A percentile compares a stretch with the other conserved stretches of the same genome.
Evolutionary conservation across 2,888 invertebrate genomes (phyloP).

Genomic region (Tineola bisselliella): DNA sequence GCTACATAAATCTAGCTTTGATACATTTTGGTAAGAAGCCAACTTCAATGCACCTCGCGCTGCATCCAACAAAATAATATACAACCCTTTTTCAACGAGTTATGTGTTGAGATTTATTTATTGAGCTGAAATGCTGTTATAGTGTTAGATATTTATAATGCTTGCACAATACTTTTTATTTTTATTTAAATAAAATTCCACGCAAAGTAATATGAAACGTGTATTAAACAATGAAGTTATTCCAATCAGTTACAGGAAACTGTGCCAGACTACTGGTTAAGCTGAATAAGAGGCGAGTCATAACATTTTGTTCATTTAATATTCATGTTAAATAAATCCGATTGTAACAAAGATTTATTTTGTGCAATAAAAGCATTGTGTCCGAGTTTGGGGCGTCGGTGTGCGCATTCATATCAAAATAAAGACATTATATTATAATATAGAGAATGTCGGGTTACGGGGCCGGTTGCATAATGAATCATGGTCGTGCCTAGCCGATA

Average conservation of each 20-base stretch:
- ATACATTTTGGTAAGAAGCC: slow-evolving; percentile 65
- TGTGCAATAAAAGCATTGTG: slow-evolving; percentile 22
- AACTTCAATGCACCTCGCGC: slow-evolving; percentile 35
- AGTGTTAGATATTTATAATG: background rate
- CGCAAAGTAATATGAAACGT: background rate
- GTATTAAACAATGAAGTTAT: slow-evolving; percentile 15
- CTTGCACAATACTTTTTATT: background rate
- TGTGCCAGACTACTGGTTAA: slow-evolving; percentile 23
- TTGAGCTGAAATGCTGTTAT: background rate
- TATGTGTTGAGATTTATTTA: slow-evolving; percentile 13
- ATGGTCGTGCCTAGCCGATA: slow-evolving; percentile 18
- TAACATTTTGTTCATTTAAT: slow-evolving; percentile 31
- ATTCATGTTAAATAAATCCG: slow-evolving; percentile 43
- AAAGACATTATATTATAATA: slow-evolving; percentile 33
- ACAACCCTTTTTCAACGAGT: slow-evolving; percentile 15
- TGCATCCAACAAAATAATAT: slow-evolving; percentile 16
- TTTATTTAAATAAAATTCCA: background rate
- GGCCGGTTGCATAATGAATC: slow-evolving; percentile 21
- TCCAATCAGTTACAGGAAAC: slow-evolving; percentile 25
- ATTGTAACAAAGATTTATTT: slow-evolving; percentile 42
- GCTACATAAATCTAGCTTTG: slow-evolving; percentile 62
- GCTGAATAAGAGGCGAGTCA: slow-evolving; percentile 35
- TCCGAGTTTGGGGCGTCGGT: slow-evolving; percentile 21
- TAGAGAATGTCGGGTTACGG: slow-evolving; percentile 17
- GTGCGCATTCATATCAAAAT: slow-evolving; percentile 33